Base-by-base conservation (phyloP, 1,140 invertebrate genomes). In the Sitodiplosis mosellana region DNA sequence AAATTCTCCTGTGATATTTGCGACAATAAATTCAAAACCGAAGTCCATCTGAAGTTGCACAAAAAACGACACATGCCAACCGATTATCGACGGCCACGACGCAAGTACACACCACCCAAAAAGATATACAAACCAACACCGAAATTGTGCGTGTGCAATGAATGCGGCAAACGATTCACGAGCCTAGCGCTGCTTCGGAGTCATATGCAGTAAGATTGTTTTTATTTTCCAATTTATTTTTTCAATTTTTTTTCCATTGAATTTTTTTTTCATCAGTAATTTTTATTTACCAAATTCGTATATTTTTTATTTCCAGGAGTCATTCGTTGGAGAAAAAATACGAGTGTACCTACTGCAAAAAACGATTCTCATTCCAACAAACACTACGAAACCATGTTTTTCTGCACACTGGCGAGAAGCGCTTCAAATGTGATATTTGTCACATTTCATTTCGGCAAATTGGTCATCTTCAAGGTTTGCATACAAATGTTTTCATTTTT, bases 401-500 rank as follows among this genome's bases (percentile, higher is more conserved):
- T 12, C 5, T 12, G 12, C 36, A 38, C 15, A 38, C 36, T 3
- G 36, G 36, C 5, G 36, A 38, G 14, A 38, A 38, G 14, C 36
- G 12, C 2, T 38, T n/a, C 15, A 38, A 3, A 38, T 38, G 36
- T 38, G 36, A 38, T 17, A 7, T 38, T 3, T 38, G 36, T 38
- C 12, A n/a, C 36, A 38, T n/a, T 5, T 38, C 15, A 38, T 17
- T 38, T 12, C 36, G 36, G 14, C 12, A 38, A 14, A n/a, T 38
- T 38, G 12, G 15, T 14, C 0, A 70, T 69, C 2, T 56, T 74
- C 15, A 71, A 72, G 48, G 56, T 72, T 4, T 71, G 74, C 51
- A 65, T 67, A 1, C 58, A 69, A 20, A n/a, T 64, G 3, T 27
- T 27, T 27, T 27, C 10, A 27, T 10, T 27, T 5, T 27, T 3